phyloP scores from a whole-genome alignment of 2,797 vertebrate species.

The Simalia tracyae region DNA sequence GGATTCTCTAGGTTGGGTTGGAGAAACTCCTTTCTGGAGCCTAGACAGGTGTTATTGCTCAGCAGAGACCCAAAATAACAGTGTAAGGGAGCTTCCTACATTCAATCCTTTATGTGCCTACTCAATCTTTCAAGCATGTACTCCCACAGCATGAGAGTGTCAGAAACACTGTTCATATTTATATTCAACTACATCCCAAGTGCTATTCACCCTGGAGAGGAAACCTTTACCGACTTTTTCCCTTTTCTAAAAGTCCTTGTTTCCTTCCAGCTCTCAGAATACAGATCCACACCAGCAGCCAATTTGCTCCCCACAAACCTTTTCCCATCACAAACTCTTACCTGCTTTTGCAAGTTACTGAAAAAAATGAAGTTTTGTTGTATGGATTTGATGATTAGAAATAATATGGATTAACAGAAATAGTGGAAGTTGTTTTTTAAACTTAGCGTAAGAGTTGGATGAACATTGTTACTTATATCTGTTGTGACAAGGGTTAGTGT shows the following conservation, averaged over 20 bases:
- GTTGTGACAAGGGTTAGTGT: too few relatives aligned
- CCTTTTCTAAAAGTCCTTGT: neutral
- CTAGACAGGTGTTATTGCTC: neutral
- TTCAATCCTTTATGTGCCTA: too few relatives aligned
- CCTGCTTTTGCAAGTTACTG: constrained; percentile 79
- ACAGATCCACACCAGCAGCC: neutral
- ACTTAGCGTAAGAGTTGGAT: too few relatives aligned
- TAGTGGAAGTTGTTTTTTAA: too few relatives aligned
- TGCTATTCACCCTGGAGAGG: neutral
- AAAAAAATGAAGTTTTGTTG: too few relatives aligned
- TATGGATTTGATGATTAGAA: too few relatives aligned
- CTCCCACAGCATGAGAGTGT: neutral
- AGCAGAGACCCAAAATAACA: neutral
- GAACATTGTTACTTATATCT: too few relatives aligned
- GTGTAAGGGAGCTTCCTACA: neutral
- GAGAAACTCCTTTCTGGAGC: neutral
- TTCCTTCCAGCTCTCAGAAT: neutral
- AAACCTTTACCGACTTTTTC: neutral
- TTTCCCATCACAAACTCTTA: constrained; percentile 43
- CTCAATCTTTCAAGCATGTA: neutral
- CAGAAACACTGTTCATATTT: neutral
- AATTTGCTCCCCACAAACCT: neutral
- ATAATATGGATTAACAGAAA: too few relatives aligned
- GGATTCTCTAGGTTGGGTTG: neutral
- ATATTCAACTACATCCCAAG: neutral